Evolutionary conservation across 2,888 invertebrate species (phyloP).

Genomic region (Melieria crassipennis): DNA sequence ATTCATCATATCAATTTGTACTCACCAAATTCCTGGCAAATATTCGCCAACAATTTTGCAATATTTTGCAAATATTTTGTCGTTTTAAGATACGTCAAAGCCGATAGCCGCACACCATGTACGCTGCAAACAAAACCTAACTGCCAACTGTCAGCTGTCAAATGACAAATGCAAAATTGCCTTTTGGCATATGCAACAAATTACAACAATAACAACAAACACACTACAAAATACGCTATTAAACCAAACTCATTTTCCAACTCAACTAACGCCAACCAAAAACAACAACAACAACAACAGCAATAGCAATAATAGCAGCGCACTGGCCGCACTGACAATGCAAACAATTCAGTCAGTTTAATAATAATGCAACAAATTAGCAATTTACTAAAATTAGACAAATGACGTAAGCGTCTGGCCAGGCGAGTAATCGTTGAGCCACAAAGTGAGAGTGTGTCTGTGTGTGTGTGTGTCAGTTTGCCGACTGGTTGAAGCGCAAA

Average conservation of each 20-base stretch:
- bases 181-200: too few species aligned
- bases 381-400: conserved; percentile 27
- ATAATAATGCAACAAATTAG: conserved; percentile 30
- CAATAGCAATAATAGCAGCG: conserved; percentile 1
- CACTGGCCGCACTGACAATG: conserved; percentile 1
- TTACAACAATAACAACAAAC: conserved; percentile 2
- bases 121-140: too few species aligned
- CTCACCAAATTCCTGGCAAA: too few species aligned
- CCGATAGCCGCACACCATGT: too few species aligned
- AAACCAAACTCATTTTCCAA: too few species aligned
- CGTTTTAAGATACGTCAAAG: too few species aligned
- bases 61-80: too few species aligned
- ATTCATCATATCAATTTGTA: too few species aligned
- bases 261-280: neutral
- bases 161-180: too few species aligned
- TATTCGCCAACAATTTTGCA: too few species aligned
- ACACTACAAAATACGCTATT: conserved; percentile 7
- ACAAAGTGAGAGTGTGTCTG: too few species aligned
- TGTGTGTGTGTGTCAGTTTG: neutral
- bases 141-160: too few species aligned
- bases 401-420: conserved; percentile 21
- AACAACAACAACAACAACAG: conserved; percentile 1
- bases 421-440: neutral
- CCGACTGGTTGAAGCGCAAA: conserved; percentile 13
- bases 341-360: neutral